A percentile compares a stretch with the other conserved stretches of the same genome.
Conservation (phyloP, 2,888 invertebrate genomes). For the Caenorhabditis sp. region DNA sequence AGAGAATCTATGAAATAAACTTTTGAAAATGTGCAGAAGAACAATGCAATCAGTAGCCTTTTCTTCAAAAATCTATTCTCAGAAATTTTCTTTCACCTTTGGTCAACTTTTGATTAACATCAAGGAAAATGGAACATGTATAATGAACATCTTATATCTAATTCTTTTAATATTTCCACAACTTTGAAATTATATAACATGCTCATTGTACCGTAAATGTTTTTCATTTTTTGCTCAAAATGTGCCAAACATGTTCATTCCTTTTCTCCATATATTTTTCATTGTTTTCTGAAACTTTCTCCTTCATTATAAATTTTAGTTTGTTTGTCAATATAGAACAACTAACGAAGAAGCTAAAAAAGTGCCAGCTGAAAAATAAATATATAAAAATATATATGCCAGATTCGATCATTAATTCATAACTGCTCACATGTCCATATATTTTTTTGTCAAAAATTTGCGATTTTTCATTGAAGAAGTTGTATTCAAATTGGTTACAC, state of each 20-base stretch:
- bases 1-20: no score
- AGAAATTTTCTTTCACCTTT: no score
- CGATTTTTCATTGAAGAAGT: not conserved
- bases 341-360: not conserved
- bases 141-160: no score
- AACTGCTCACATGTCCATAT: constrained; percentile 35
- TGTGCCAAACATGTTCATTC: not conserved
- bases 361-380: not conserved
- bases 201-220: not conserved
- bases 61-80: no score
- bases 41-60: no score
- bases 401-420: constrained; percentile 37
- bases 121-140: no score
- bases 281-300: not conserved
- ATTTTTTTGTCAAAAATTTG: not conserved
- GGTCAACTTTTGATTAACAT: no score
- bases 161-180: no score
- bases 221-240: not conserved
- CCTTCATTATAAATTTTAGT: not conserved
- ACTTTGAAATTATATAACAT: not conserved
- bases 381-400: not conserved
- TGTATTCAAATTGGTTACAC: not conserved
- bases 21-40: no score
- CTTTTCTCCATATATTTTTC: not conserved
- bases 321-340: not conserved